Percentiles rank a stretch among this genome's conserved stretches.
Evolutionary conservation across 2,797 vertebrate species (phyloP).

Genomic region (Nyctibius grandis): DNA sequence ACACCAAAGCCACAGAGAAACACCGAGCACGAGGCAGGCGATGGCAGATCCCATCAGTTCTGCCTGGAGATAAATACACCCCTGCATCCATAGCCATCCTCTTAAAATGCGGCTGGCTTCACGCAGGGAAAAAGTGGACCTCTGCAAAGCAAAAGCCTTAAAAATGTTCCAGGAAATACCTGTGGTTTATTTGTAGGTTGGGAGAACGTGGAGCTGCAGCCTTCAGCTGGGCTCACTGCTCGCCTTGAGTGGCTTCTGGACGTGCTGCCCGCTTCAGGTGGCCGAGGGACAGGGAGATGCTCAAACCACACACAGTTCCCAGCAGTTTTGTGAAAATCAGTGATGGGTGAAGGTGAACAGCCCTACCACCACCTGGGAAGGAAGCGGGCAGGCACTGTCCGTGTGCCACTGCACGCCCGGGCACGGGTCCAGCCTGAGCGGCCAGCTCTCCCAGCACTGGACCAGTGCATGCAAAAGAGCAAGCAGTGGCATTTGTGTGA

Average conservation of each 20-base stretch:
- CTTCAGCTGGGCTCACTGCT: fast-evolving
- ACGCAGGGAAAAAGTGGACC: background rate
- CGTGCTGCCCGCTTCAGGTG: background rate
- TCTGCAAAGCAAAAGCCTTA: background rate
- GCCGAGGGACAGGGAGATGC: background rate
- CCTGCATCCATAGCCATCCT: background rate
- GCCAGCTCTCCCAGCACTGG: background rate
- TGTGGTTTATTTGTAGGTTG: background rate
- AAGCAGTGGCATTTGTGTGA: background rate
- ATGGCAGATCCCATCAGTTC: background rate
- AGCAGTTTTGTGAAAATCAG: background rate
- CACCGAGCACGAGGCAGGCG: fast-evolving
- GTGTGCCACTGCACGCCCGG: fast-evolving
- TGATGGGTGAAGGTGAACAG: background rate
- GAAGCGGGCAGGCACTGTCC: background rate
- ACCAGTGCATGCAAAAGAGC: background rate
- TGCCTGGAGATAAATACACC: background rate
- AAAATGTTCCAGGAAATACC: background rate
- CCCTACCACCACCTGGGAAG: background rate
- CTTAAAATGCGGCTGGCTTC: background rate
- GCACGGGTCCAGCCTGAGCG: background rate
- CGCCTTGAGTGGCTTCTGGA: background rate
- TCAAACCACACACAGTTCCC: background rate
- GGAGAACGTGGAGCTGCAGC: background rate
- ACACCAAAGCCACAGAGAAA: background rate